These are phyloP conservation scores for Pantherophis alleghaniensis DNA, from an alignment of 2,797 vertebrate species.

Conservation along the genomic window DNA sequence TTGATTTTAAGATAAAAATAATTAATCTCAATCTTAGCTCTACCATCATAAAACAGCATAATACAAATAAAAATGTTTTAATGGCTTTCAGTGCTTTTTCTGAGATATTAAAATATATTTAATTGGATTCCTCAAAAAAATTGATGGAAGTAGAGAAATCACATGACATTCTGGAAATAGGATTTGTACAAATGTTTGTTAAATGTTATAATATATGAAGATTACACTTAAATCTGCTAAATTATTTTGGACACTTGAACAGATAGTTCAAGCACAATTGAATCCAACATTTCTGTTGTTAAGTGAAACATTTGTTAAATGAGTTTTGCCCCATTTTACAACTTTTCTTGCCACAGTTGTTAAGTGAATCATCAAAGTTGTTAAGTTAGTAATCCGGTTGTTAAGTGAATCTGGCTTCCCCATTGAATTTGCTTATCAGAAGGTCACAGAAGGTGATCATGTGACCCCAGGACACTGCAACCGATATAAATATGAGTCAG, in stretches of 20 bases:
- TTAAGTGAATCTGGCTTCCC: too few species aligned
- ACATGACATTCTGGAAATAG: background rate
- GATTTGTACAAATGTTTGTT: background rate
- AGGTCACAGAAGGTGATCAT: too few species aligned
- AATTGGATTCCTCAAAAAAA: background rate
- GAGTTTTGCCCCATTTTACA: too few species aligned
- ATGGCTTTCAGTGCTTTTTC: background rate
- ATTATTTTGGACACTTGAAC: background rate
- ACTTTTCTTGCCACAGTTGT: too few species aligned
- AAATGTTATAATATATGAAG: background rate
- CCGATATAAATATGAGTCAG: too few species aligned
- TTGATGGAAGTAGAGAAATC: background rate
- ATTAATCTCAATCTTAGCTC: background rate
- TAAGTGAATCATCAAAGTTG: too few species aligned
- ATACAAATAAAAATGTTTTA: background rate
- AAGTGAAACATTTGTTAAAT: too few species aligned
- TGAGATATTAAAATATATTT: background rate
- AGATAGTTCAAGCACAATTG: too few species aligned
- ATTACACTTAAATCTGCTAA: background rate
- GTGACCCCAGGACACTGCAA: too few species aligned
- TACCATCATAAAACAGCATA: background rate
- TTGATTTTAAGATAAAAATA: constrained; percentile 25
- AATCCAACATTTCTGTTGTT: too few species aligned
- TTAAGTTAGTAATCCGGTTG: too few species aligned
- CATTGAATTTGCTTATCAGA: too few species aligned